Evolutionary conservation across 2,113 vertebrate species (phyloP), one percentile per base, ranked within the genome.

Genomic region (Clinocottus analis): DNA sequence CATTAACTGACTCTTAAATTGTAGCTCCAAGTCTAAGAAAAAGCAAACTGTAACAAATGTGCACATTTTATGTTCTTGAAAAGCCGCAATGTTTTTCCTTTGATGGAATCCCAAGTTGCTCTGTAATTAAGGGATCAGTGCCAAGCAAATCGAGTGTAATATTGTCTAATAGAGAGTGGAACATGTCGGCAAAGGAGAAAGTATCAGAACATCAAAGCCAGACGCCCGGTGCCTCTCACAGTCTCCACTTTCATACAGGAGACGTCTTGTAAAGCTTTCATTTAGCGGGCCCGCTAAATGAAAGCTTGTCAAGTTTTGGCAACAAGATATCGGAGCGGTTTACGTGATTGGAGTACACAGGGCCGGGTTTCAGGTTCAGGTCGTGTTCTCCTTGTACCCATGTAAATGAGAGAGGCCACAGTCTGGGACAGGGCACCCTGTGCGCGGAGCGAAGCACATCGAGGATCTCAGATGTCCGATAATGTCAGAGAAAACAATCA

Each of bases 381-480:
- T 65, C 12, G 81, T 47, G 69, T 71, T 87, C 82, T 80, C 74
- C 23, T 23, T 83, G 68, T 71, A 60, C 53, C 75, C 78, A 87
- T 89, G 90, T 90, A 85, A 93, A 92, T 85, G 84, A 81, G 89
- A 81, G 80, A 86, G 84, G 84, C 79, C 85, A 61, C 83, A 77
- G 88, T 88, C 72, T 85, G 87, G 73, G 66, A 79, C 62, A 47
- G 65, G 79, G 43, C 61, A 56, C n/a, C 64, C 80, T 85, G 64
- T 49, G 43, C 72, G 83, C 72, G 78, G 21, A 13, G 69, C 12
- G 9, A 61, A 76, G 74, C 33, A 59, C 35, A 80, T 72, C 23
- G 11, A 80, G 85, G 81, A 81, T 87, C 89, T 93, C 92, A 78
- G 84, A 90, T 94, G 90, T 90, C 90, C 73, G 79, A 90, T 89